Evolutionary conservation across 2,113 vertebrate species (phyloP), one percentile per base, ranked within the genome.

Genomic region (Tonatia bakeri): DNA sequence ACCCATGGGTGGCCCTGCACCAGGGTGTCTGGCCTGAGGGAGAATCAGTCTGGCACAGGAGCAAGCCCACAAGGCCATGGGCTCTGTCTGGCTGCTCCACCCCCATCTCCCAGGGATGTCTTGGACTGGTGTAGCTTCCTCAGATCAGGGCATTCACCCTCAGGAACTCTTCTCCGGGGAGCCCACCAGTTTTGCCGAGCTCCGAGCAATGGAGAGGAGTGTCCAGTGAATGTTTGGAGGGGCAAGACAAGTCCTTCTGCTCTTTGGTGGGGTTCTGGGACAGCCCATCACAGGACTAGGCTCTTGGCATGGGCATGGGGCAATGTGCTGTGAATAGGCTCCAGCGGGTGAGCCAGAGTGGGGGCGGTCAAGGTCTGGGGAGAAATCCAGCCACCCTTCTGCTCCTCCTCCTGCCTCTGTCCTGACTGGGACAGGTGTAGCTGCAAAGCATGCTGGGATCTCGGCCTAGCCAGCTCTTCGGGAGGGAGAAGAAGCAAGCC

Each of bases 1-100:
- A 22, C n/a, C n/a, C 38, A 8, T 3, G 4, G 10, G 33, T 4
- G 52, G 8, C 0, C 2, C 67, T 4, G n/a, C 7, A 5, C 52
- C 4, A 0, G 0, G 20, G 14, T 36, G 31, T 7, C 47, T 26
- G 38, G 26, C 47, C 24, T 69, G 26, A 65, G 28, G 5, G 24
- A 65, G 24, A 28, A 31, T 6, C 9, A 45, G 31, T 17, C 2
- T 40, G 47, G 45, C 1, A 2, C 19, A 24, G 47, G 43, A 72
- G 50, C n/a, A 50, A 64, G 43, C 28, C 14, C n/a, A 8, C 9
- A 11, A 6, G 36, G 7, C 4, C 38, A 24, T 11, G 11, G 11
- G 9, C 17, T 40, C 38, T 0, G 2, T 20, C 76, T 26, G 36
- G 14, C 5, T 8, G 56, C n/a, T 40, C 65, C 14, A 1, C 8